Percentiles rank a stretch among this genome's conserved stretches.
These are phyloP conservation scores for Dynastes grantii DNA, from an alignment of 2,888 invertebrate species.

Conservation along the genomic window DNA sequence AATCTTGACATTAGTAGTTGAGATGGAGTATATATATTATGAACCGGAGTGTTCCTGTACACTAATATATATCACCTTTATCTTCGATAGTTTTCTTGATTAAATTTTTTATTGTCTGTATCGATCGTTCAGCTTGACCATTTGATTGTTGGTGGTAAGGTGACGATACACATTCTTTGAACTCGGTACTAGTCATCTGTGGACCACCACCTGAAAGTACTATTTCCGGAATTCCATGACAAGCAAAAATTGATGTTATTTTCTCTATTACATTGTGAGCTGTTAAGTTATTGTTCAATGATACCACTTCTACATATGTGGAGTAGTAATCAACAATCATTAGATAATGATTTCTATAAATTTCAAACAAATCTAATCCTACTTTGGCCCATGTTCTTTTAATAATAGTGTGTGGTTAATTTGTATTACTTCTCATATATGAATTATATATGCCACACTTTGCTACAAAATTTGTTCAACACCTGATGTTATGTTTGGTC, in stretches of 20 bases:
- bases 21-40: no score
- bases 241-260: neutral
- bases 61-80: no score
- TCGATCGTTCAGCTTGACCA: neutral
- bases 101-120: neutral
- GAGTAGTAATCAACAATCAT: constrained; percentile 20
- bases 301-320: constrained; percentile 2
- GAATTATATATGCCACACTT: no score
- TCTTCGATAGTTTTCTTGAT: neutral
- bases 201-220: neutral
- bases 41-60: no score
- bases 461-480: no score
- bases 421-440: neutral
- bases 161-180: neutral
- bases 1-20: no score
- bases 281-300: neutral
- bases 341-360: neutral
- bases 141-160: neutral
- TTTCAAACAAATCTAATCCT: constrained; percentile 13
- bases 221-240: neutral
- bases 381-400: constrained; percentile 19
- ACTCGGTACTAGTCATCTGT: neutral
- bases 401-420: neutral
- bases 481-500: no score
- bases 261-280: neutral